Base-by-base conservation (phyloP, 2,888 invertebrate genomes). In the Chymomyza fuscimana region DNA sequence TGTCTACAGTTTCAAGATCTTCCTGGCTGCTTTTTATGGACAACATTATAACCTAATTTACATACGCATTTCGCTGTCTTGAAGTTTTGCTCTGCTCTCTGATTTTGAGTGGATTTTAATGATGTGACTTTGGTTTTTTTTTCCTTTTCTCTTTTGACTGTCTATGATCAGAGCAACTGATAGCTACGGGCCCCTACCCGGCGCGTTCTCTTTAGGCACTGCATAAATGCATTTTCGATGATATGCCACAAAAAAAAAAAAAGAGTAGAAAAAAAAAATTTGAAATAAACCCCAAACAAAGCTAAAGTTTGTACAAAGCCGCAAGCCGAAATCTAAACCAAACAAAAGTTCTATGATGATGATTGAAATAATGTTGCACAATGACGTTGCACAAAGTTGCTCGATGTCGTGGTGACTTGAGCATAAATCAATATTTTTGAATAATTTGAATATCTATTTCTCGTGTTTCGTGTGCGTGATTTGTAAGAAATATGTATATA, bases 341-440 rank as follows among this genome's bases (percentile, higher is more conserved):
- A 32, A 62, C 54, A 63, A 36, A 22, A 40, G 65, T 62, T 66
- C 65, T 73, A 74, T 76, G 78, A 82, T 80, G 80, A 80, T 78
- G 40, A 46, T 83, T 76, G 70, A 78, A 80, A 77, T 83, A 80
- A 77, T 86, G 77, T 74, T 77, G 79, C 88, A 74, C 76, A 82
- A 84, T 86, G 85, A 86, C 77, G 80, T 75, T 73, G 85, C 85
- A 86, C 40, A 88, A 86, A 80, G 51, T 68, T 51, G 40, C 40
- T 46, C 40, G 19, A 50, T 51, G 32, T 56, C 36, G 52, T 50
- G 22, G 10, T 58, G 22, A 12, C 25, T 58, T 19, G 19, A 25
- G 67, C 72, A 65, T 79, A 81, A 87, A 87, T 86, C 87, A 82
- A 87, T 85, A 83, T 74, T 72, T 69, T 19, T 22, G 58, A 25